phyloP scores from a whole-genome alignment of 2,888 invertebrate species.

The Tyria jacobaeae region DNA sequence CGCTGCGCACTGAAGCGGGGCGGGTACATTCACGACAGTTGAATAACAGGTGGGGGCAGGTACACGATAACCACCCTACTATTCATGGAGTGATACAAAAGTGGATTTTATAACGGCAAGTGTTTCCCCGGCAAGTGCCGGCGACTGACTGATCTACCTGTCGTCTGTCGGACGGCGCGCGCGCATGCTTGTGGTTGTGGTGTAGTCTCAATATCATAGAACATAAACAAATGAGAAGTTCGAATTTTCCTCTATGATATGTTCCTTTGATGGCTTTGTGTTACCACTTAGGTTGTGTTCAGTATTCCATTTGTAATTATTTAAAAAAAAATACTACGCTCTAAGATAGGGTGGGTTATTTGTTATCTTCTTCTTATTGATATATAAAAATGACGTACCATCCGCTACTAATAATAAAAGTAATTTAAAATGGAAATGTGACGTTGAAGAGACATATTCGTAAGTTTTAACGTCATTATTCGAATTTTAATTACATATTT shows the following conservation, averaged over 20 bases:
- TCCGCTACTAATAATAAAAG: no score
- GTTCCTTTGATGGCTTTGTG: constrained; percentile 11
- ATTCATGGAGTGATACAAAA: constrained; percentile 33
- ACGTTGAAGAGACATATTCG: no score
- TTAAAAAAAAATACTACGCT: no score
- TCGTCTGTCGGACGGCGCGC: constrained; percentile 36
- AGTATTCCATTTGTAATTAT: neutral
- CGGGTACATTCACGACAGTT: constrained; percentile 37
- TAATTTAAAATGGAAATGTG: no score
- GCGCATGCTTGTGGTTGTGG: constrained; percentile 43
- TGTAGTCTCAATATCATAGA: no score
- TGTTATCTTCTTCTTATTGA: no score
- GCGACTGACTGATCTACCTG: constrained; percentile 59
- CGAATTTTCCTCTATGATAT: constrained; percentile 45
- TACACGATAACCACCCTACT: constrained; percentile 41
- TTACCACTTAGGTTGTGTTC: neutral
- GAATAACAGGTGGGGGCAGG: constrained; percentile 46
- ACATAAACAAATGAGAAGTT: constrained; percentile 43
- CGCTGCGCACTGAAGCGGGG: constrained; percentile 54
- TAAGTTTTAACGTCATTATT: no score
- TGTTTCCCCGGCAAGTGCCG: constrained; percentile 60
- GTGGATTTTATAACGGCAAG: constrained; percentile 51
- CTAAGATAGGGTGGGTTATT: no score
- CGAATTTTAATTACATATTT: no score
- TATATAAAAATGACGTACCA: no score